Evolutionary conservation across 2,113 vertebrate genomes (phyloP).

Genomic region (Kobus ellipsiprymnus): DNA sequence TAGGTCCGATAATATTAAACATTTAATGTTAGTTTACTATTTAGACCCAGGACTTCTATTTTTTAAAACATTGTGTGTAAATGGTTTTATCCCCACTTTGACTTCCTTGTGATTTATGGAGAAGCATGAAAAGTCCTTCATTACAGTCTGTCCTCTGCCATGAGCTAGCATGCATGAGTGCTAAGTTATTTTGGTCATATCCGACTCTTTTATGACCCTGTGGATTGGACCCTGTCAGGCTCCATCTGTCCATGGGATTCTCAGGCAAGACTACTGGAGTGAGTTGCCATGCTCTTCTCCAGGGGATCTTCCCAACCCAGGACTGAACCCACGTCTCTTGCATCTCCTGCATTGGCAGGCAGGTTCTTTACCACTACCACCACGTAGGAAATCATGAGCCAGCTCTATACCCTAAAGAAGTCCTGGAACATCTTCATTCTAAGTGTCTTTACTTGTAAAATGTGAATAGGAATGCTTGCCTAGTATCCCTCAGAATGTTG

Average conservation of each 20-base stretch:
- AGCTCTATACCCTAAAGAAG: background rate
- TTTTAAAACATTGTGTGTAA: background rate
- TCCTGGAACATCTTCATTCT: background rate
- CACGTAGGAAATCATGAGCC: background rate
- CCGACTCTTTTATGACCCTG: background rate
- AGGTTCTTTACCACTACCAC: background rate
- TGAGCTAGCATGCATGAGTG: background rate
- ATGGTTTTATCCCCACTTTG: background rate
- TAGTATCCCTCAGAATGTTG: background rate
- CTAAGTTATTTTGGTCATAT: background rate
- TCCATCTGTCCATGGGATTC: background rate
- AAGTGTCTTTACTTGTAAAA: background rate
- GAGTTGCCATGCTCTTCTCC: background rate
- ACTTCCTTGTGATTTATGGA: background rate
- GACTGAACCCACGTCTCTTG: background rate
- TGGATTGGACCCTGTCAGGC: background rate
- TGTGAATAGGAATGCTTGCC: background rate
- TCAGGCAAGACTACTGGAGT: background rate
- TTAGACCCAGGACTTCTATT: background rate
- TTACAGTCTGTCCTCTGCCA: background rate
- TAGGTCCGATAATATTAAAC: background rate
- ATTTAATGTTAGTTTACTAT: background rate
- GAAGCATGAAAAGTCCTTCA: background rate
- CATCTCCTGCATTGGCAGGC: background rate
- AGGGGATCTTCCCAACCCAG: background rate